These are phyloP conservation scores for Tipula lateralis DNA, from an alignment of 2,888 invertebrate species.

Conservation along the genomic window DNA sequence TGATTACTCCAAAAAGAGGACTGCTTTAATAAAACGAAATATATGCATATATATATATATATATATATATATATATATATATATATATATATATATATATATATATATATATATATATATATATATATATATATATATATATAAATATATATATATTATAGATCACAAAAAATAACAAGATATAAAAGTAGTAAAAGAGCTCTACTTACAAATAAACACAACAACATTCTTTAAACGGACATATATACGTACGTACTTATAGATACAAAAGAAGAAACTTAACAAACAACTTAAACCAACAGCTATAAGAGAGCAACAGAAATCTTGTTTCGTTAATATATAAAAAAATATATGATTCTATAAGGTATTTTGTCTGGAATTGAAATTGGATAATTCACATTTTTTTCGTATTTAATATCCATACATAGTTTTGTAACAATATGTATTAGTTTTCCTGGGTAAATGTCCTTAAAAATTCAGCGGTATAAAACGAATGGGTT, in stretches of 20 bases:
- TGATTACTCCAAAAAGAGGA: too few relatives aligned
- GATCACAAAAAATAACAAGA: not conserved
- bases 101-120: not conserved
- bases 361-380: conserved; percentile 19
- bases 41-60: not conserved
- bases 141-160: not conserved
- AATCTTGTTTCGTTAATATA: not conserved
- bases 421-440: not conserved
- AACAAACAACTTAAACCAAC: not conserved
- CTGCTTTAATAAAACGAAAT: too few relatives aligned
- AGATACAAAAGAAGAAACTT: not conserved
- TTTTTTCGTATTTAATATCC: not conserved
- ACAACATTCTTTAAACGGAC: not conserved
- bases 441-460: not conserved
- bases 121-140: not conserved
- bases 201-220: not conserved
- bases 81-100: not conserved
- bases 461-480: not conserved
- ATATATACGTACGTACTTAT: not conserved
- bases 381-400: conserved; percentile 1
- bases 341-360: not conserved
- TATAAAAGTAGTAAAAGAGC: not conserved
- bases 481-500: not conserved
- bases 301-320: not conserved
- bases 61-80: not conserved